Evolutionary conservation across 2,113 vertebrate species (phyloP).

Genomic region (Leucopternis melanops): DNA sequence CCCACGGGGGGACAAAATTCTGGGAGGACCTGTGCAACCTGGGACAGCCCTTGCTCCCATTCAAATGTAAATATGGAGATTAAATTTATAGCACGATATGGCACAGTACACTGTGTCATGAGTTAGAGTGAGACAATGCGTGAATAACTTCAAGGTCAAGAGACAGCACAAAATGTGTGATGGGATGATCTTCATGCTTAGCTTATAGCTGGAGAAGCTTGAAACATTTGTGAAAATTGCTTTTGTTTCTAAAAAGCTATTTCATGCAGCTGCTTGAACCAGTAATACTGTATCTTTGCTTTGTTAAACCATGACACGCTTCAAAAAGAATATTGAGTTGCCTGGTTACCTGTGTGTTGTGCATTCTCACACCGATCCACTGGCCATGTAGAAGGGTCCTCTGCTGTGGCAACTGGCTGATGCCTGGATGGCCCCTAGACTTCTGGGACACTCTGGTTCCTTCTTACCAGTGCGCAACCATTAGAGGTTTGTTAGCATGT

Average conservation of each 20-base stretch:
- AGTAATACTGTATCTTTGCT: neutral
- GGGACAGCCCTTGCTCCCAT: too few relatives aligned
- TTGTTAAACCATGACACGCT: neutral
- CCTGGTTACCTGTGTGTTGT: neutral
- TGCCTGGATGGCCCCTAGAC: neutral
- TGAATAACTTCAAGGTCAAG: constrained; percentile 18
- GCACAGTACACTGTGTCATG: neutral
- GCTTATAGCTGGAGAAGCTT: neutral
- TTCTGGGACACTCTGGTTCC: neutral
- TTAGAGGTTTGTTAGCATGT: neutral
- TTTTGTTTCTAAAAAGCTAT: neutral
- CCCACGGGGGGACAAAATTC: too few relatives aligned
- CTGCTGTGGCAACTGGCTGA: neutral
- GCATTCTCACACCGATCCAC: neutral
- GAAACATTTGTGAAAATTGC: neutral
- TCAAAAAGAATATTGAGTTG: neutral
- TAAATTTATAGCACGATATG: constrained; percentile 18
- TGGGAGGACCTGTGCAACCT: too few relatives aligned
- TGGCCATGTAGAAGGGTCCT: neutral
- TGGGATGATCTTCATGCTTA: neutral
- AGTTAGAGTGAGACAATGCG: constrained; percentile 1
- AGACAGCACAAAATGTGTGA: neutral
- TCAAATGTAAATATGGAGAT: neutral
- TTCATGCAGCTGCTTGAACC: neutral
- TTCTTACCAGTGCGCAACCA: neutral